Percentiles rank a stretch among this genome's conserved stretches.
Evolutionary conservation across 2,888 invertebrate species (phyloP).

Genomic region (Drosophila kokeensis): DNA sequence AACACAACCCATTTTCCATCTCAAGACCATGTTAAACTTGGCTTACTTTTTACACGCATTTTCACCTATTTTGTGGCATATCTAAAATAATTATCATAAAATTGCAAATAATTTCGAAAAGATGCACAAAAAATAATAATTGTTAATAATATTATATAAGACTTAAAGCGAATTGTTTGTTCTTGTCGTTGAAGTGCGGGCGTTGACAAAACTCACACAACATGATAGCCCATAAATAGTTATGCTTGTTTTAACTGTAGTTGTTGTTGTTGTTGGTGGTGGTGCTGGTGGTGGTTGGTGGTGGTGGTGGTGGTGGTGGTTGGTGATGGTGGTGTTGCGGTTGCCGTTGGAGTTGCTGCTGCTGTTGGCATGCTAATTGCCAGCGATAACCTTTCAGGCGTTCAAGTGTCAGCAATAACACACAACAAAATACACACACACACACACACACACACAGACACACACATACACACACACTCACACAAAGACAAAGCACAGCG

Average conservation of each 20-base stretch:
- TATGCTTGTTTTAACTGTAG: background rate
- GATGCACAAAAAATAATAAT: background rate
- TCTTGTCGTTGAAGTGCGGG: background rate
- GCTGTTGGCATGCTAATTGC: slow-evolving; percentile 64
- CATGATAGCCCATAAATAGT: background rate
- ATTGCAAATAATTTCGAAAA: background rate
- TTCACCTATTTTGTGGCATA: background rate
- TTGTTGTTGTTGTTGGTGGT: slow-evolving; percentile 12
- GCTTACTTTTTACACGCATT: background rate
- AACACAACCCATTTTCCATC: background rate
- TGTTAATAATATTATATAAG: background rate
- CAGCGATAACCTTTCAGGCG: slow-evolving; percentile 59
- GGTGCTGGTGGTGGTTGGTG: background rate
- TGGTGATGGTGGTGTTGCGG: background rate
- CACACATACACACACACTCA: background rate
- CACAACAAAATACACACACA: slow-evolving; percentile 26
- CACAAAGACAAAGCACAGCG: slow-evolving; percentile 19
- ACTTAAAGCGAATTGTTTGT: background rate
- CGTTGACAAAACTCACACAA: background rate
- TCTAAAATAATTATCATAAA: background rate
- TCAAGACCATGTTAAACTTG: background rate
- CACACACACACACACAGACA: slow-evolving; percentile 12
- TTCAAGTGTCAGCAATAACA: slow-evolving; percentile 55
- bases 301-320: background rate
- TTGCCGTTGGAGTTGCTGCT: slow-evolving; percentile 15